phyloP scores from a whole-genome alignment of 2,888 invertebrate genomes.

The Laothoe populi region DNA sequence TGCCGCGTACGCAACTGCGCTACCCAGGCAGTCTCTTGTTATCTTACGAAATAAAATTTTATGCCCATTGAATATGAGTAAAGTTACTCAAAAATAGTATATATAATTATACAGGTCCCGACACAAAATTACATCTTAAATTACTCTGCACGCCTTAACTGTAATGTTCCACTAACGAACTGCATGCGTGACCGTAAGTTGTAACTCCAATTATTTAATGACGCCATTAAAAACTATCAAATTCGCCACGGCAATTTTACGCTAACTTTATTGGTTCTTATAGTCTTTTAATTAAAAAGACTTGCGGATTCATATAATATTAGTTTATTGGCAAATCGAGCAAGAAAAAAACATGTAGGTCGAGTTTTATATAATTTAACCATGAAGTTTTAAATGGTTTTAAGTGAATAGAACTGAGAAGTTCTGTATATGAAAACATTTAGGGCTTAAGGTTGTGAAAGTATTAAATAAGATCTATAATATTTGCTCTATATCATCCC shows the following conservation, averaged over 20 bases:
- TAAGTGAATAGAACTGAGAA: too few relatives aligned
- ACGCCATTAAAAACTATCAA: slow-evolving; percentile 14
- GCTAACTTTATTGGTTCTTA: slow-evolving; percentile 16
- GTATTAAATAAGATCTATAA: too few relatives aligned
- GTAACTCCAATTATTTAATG: slow-evolving; percentile 24
- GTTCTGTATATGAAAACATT: too few relatives aligned
- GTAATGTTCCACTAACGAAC: slow-evolving; percentile 24
- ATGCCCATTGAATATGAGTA: too few relatives aligned
- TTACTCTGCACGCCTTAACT: not conserved
- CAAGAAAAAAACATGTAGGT: not conserved
- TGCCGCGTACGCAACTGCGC: too few relatives aligned
- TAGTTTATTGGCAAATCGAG: not conserved
- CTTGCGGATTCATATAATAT: not conserved
- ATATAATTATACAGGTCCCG: too few relatives aligned
- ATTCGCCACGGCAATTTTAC: slow-evolving; percentile 22
- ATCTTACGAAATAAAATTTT: too few relatives aligned
- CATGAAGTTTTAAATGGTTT: not conserved
- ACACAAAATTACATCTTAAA: too few relatives aligned
- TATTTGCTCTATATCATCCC: too few relatives aligned
- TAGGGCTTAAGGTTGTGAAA: too few relatives aligned
- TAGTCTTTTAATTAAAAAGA: slow-evolving; percentile 20
- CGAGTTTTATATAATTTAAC: not conserved
- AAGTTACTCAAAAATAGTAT: too few relatives aligned
- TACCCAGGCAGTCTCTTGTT: too few relatives aligned
- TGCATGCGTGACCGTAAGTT: slow-evolving; percentile 27